These are phyloP conservation scores for Pardosa pseudoannulata DNA, from an alignment of 2,888 invertebrate genomes.

Conservation along the genomic window DNA sequence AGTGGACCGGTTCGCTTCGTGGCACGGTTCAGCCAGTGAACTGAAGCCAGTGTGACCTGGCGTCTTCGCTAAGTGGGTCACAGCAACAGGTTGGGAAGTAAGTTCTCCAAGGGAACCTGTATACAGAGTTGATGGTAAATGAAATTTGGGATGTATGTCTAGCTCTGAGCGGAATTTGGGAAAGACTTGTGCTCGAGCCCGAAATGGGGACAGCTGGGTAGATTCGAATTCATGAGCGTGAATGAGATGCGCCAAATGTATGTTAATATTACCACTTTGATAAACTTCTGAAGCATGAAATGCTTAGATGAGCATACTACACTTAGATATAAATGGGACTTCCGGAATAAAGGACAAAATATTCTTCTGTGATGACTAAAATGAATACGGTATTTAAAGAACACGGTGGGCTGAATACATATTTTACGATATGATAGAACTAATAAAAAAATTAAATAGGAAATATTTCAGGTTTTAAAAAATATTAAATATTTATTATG, in stretches of 20 bases:
- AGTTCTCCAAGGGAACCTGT: background rate
- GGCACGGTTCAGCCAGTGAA: conserved; percentile 69
- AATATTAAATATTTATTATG: no score
- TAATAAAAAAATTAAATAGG: no score
- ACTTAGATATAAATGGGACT: background rate
- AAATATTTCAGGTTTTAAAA: no score
- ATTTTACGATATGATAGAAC: no score
- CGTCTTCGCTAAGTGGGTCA: conserved; percentile 58
- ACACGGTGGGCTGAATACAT: no score
- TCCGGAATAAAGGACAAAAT: background rate
- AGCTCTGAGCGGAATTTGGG: background rate
- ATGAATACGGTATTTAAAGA: no score
- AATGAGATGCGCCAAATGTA: background rate
- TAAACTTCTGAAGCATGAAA: background rate
- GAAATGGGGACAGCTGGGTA: background rate
- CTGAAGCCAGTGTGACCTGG: conserved; percentile 64
- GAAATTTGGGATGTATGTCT: conserved; percentile 2
- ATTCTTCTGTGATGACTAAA: no score
- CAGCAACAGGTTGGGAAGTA: conserved; percentile 42
- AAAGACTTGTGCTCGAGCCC: background rate
- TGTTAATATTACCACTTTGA: background rate
- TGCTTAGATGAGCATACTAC: background rate
- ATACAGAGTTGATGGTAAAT: background rate
- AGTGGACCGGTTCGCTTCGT: conserved; percentile 42
- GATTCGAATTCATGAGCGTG: background rate